Percentiles rank a stretch among this genome's conserved stretches.
These are phyloP conservation scores for Stigmatopora nigra DNA, from an alignment of 2,113 vertebrate species.

Conservation along the genomic window DNA sequence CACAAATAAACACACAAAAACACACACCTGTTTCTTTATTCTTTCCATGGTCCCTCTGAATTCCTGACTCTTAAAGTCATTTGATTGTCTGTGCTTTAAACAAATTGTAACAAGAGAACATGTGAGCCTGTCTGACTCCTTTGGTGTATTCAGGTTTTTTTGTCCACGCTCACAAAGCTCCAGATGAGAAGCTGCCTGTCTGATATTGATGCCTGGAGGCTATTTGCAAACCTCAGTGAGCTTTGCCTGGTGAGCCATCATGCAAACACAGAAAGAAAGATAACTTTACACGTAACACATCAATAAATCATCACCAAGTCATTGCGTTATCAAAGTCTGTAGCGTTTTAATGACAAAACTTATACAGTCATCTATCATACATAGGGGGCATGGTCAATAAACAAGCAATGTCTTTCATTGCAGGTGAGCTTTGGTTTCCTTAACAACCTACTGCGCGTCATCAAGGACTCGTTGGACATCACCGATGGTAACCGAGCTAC, in stretches of 20 bases:
- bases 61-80: slow-evolving; percentile 18
- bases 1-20: slow-evolving; percentile 31
- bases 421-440: slow-evolving; percentile 83
- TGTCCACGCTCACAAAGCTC: slow-evolving; percentile 74
- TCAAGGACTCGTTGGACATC: slow-evolving; percentile 65
- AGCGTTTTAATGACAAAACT: not conserved
- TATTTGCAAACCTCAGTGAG: slow-evolving; percentile 85
- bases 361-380: not conserved
- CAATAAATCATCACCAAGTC: slow-evolving; percentile 13
- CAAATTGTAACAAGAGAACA: not conserved
- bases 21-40: slow-evolving; percentile 43
- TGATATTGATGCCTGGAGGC: slow-evolving; percentile 77
- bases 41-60: slow-evolving; percentile 12
- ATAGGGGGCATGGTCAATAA: not conserved
- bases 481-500: slow-evolving; percentile 48
- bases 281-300: slow-evolving; percentile 2
- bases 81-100: slow-evolving; percentile 21
- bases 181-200: slow-evolving; percentile 74
- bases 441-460: slow-evolving; percentile 67
- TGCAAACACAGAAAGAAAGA: slow-evolving; percentile 12
- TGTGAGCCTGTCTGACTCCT: slow-evolving; percentile 21
- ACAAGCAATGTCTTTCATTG: slow-evolving; percentile 18
- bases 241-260: slow-evolving; percentile 78
- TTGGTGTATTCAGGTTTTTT: slow-evolving; percentile 75
- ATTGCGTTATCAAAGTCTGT: not conserved